A percentile compares a stretch with the other conserved stretches of the same genome.
These are phyloP conservation scores for Dendrolimus punctatus DNA, from an alignment of 1,140 invertebrate genomes.

Conservation along the genomic window DNA sequence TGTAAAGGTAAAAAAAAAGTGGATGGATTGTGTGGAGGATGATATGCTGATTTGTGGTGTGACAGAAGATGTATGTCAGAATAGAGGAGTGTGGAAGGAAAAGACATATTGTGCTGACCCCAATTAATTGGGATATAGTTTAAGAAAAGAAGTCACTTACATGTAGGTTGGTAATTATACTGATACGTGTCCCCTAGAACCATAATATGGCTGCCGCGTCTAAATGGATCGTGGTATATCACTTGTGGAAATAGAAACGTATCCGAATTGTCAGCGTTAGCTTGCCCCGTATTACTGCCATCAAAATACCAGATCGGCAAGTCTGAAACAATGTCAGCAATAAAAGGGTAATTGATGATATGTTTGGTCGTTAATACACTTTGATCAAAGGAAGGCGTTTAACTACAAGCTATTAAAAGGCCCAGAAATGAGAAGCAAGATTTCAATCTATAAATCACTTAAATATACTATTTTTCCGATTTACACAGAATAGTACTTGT, in stretches of 20 bases:
- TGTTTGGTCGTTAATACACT: conserved; percentile 3
- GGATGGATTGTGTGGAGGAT: too few relatives aligned
- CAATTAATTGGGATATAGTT: conserved; percentile 2
- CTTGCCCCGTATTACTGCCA: conserved; percentile 90
- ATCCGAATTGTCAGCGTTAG: conserved; percentile 86
- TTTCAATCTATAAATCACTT: too few relatives aligned
- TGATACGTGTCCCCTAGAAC: conserved; percentile 84
- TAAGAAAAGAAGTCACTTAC: conserved; percentile 38
- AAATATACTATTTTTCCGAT: too few relatives aligned
- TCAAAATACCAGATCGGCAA: conserved; percentile 97
- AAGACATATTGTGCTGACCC: too few relatives aligned
- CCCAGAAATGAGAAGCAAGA: too few relatives aligned
- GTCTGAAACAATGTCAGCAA: conserved; percentile 69
- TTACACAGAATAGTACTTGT: too few relatives aligned
- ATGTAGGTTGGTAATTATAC: conserved; percentile 73
- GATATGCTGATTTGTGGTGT: too few relatives aligned
- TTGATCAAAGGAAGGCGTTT: neutral
- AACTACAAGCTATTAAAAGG: neutral
- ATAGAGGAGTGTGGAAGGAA: too few relatives aligned
- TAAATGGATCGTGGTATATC: conserved; percentile 95
- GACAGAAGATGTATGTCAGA: too few relatives aligned
- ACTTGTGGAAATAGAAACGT: conserved; percentile 91
- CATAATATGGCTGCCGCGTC: conserved; percentile 89
- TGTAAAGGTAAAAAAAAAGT: too few relatives aligned
- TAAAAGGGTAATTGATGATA: conserved; percentile 9